Conservation (phyloP, 2,797 vertebrate genomes). For the Serranus cabrilla region DNA sequence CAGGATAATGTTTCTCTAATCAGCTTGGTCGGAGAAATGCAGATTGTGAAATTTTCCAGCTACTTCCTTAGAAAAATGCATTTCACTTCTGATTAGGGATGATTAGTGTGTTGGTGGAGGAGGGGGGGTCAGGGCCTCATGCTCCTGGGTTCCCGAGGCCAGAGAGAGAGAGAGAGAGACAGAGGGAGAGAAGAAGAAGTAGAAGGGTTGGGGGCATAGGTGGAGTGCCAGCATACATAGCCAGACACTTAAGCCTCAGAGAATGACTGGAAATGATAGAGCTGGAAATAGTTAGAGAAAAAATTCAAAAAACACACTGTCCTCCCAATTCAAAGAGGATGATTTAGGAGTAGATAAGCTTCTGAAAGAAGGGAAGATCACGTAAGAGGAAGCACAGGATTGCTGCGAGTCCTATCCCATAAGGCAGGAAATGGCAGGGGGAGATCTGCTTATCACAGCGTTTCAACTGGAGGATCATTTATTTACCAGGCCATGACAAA, state of each 20-base stretch:
- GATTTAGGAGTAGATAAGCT: conserved; percentile 81
- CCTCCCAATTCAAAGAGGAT: conserved; percentile 62
- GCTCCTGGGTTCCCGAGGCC: conserved; percentile 75
- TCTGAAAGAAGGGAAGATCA: conserved; percentile 74
- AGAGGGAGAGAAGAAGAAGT: conserved; percentile 17
- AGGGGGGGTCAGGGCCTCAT: conserved; percentile 77
- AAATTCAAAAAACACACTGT: conserved; percentile 39
- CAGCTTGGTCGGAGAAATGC: conserved; percentile 90
- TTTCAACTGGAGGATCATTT: conserved; percentile 73
- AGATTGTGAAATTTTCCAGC: conserved; percentile 93
- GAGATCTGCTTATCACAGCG: conserved; percentile 66
- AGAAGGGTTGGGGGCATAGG: conserved; percentile 53
- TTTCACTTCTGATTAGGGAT: conserved; percentile 89
- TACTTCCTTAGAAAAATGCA: conserved; percentile 92
- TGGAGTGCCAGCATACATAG: conserved; percentile 56
- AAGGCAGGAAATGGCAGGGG: conserved; percentile 72
- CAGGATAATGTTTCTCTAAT: conserved; percentile 92
- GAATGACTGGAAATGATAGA: conserved; percentile 72
- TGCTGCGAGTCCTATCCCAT: conserved; percentile 69
- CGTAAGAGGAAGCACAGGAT: conserved; percentile 73
- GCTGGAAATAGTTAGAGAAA: conserved; percentile 74
- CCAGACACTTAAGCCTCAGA: conserved; percentile 54
- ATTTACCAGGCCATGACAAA: conserved; percentile 73
- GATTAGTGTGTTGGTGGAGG: conserved; percentile 82
- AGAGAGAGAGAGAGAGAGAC: conserved; percentile 38